Conservation (phyloP, 1,140 invertebrate species). For the Bombus soroeensis region DNA sequence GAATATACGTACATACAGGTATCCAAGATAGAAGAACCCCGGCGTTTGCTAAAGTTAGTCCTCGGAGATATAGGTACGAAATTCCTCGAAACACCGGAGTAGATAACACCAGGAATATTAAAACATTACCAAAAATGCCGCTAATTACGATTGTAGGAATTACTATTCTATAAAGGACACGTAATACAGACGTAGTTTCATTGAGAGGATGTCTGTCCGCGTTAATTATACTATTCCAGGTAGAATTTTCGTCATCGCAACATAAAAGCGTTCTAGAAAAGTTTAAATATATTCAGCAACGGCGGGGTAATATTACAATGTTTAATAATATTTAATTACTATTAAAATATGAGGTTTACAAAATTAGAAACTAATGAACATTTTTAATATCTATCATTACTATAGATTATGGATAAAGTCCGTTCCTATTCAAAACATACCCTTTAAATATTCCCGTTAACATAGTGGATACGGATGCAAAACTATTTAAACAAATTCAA, state of each 20-base stretch:
- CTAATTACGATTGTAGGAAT: constrained; percentile 46
- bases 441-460: constrained; percentile 56
- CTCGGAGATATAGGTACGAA: constrained; percentile 53
- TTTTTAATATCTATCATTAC: not conserved
- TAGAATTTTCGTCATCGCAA: constrained; percentile 47
- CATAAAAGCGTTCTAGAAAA: constrained; percentile 55
- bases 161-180: constrained; percentile 46
- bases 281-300: not conserved
- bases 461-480: constrained; percentile 36
- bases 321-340: not conserved
- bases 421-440: constrained; percentile 38
- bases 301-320: not conserved
- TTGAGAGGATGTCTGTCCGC: not conserved
- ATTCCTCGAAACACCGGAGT: constrained; percentile 53
- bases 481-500: not conserved
- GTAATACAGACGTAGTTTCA: constrained; percentile 19
- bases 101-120: constrained; percentile 49
- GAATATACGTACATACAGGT: constrained; percentile 55
- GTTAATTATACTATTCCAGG: not conserved
- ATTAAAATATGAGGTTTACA: not conserved
- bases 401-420: not conserved
- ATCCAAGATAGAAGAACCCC: constrained; percentile 57
- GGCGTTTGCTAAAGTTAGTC: constrained; percentile 50
- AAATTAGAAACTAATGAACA: not conserved
- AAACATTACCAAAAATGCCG: constrained; percentile 54